phyloP scores from a whole-genome alignment of 2,888 invertebrate genomes.

The Caradrina clavipalpis region DNA sequence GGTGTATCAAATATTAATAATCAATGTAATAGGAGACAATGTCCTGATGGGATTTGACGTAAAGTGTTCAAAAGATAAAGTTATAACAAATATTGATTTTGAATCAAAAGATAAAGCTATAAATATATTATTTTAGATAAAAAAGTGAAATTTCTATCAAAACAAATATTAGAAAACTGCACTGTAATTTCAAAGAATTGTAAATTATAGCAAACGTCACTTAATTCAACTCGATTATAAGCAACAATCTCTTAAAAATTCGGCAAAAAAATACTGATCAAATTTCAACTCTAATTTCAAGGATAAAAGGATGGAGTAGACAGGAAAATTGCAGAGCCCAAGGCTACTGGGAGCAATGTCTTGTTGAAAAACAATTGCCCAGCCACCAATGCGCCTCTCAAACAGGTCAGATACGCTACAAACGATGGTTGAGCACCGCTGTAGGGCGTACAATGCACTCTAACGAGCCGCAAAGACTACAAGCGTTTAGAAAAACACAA shows the following conservation, averaged over 20 bases:
- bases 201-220: background rate
- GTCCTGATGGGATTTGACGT: no score
- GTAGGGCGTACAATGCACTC: slow-evolving; percentile 80
- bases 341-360: slow-evolving; percentile 87
- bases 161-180: slow-evolving; percentile 52
- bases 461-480: slow-evolving; percentile 74
- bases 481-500: slow-evolving; percentile 68
- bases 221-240: slow-evolving; percentile 1
- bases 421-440: slow-evolving; percentile 85
- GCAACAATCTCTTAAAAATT: background rate
- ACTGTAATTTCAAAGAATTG: slow-evolving; percentile 13
- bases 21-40: no score
- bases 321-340: slow-evolving; percentile 49
- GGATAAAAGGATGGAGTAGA: slow-evolving; percentile 16
- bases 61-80: no score
- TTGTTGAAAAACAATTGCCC: slow-evolving; percentile 90
- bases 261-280: slow-evolving; percentile 20
- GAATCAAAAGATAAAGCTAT: no score
- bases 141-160: slow-evolving; percentile 35
- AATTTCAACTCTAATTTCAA: background rate
- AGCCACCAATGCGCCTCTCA: slow-evolving; percentile 81
- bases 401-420: slow-evolving; percentile 84
- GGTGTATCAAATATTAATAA: slow-evolving; percentile 2
- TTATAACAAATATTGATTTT: background rate
- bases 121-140: background rate